Percentiles rank a stretch among this genome's conserved stretches.
phyloP scores from a whole-genome alignment of 64 coral and sea anemone species.

The Montipora foliosa region DNA sequence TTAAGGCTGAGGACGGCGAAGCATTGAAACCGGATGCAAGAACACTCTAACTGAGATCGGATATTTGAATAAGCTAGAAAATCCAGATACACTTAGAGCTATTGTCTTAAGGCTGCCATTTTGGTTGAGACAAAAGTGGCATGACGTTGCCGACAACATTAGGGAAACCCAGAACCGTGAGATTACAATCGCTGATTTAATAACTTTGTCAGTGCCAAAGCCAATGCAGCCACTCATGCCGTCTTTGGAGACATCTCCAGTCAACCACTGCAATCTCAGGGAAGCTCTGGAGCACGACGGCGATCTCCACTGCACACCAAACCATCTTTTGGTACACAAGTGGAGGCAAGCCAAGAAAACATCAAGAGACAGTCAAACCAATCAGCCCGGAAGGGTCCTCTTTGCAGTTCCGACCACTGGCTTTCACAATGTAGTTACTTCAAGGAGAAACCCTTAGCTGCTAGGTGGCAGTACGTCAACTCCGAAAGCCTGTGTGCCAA shows the following conservation, averaged over 20 bases:
- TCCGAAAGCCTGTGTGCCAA: not conserved
- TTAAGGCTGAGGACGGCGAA: not conserved
- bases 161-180: not conserved
- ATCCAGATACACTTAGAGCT: conserved; percentile 8
- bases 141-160: not conserved
- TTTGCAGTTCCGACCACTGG: conserved; percentile 12
- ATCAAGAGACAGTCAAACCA: not conserved
- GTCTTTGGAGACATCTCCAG: conserved; percentile 43
- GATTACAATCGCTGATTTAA: not conserved
- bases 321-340: not conserved
- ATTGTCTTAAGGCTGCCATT: not conserved
- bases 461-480: not conserved
- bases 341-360: not conserved
- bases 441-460: not conserved
- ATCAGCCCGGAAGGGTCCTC: not conserved
- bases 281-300: conserved; percentile 1
- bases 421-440: conserved; percentile 6
- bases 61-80: conserved; percentile 6
- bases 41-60: conserved; percentile 32
- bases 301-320: not conserved
- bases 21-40: not conserved
- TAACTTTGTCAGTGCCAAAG: not conserved
- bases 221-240: conserved; percentile 30
- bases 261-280: not conserved
- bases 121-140: not conserved